phyloP scores from a whole-genome alignment of 2,797 vertebrate genomes.

The Erethizon dorsatum region DNA sequence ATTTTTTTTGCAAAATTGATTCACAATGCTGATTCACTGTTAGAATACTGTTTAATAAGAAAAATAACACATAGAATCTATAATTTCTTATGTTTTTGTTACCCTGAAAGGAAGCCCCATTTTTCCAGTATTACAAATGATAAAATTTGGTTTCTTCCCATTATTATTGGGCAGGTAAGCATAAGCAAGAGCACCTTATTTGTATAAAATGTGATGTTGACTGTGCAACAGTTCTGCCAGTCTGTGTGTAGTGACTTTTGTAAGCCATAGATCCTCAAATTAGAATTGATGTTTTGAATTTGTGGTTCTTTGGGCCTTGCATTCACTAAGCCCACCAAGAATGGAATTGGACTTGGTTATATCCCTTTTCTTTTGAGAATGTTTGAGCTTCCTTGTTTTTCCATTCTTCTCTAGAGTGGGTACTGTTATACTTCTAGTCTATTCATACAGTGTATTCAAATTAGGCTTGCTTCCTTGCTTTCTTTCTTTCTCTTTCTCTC shows the following conservation, averaged over 20 bases:
- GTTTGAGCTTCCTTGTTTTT: neutral
- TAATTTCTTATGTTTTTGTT: slow-evolving; percentile 49
- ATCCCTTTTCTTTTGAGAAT: slow-evolving; percentile 61
- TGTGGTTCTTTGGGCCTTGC: neutral
- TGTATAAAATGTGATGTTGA: slow-evolving; percentile 43
- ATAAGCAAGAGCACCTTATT: neutral
- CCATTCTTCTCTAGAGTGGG: slow-evolving; percentile 44
- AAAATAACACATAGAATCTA: slow-evolving; percentile 23
- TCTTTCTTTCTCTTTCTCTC: neutral
- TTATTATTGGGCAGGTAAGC: slow-evolving; percentile 47
- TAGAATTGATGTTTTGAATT: slow-evolving; percentile 49
- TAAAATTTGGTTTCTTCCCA: slow-evolving; percentile 41
- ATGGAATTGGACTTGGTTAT: neutral
- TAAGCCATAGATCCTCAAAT: slow-evolving; percentile 24
- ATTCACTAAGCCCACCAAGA: slow-evolving; percentile 48
- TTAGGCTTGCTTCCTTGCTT: neutral
- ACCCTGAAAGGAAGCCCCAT: slow-evolving; percentile 47
- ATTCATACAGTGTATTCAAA: neutral
- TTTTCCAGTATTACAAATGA: slow-evolving; percentile 37
- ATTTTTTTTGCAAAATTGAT: slow-evolving; percentile 48
- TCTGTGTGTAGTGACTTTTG: neutral
- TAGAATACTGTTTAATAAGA: slow-evolving; percentile 65
- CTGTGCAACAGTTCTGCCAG: neutral
- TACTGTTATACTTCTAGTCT: slow-evolving; percentile 26
- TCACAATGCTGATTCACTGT: neutral